Base-by-base conservation (phyloP, 2,797 vertebrate genomes). In the Podargus strigoides region DNA sequence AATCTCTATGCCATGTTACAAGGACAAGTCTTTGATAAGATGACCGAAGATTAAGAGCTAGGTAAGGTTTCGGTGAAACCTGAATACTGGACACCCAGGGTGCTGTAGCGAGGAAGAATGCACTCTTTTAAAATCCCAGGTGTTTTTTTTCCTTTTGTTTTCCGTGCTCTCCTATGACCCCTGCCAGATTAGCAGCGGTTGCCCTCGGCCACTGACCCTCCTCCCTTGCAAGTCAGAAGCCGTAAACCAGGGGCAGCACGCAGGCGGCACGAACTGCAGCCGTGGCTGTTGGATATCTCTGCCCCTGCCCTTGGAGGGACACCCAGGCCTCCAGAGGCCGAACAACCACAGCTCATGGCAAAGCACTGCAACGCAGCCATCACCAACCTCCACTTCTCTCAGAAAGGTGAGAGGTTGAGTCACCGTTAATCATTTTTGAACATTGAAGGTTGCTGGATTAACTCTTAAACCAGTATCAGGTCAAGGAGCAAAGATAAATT, bases 401-500 rank as follows among this genome's bases (percentile, higher is more conserved):
- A 7, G 8, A 52, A 78, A 81, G 63, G n/a, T 7, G 30, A 88
- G 56, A 49, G 21, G 32, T 69, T 26, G 56, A 55, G 37, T 79
- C 34, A 53, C 10, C 0, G 0, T 50, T 47, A 47, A 7, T 85
- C 4, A 0, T 27, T 74, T 59, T 84, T 56, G 7, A 64, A 16
- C 4, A 66, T 8, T 12, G 28, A 47, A 62, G n/a, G 50, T 18
- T 85, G 50, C 41, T 21, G 44, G 67, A 28, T 47, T 59, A 84
- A 91, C 42, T 72, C 91, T 76, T 66, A 46, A 76, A 53, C 28
- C 52, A 4, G 32, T 32, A 60, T 37, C 44, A 42, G 63, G 79
- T 73, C 76, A 85, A 89, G 72, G 85, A 87, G 47, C 78, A 93
- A 72, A 90, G 63, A 94, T 75, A 81, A 92, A 85, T 87, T 82